These are phyloP conservation scores for Aphelocoma coerulescens DNA, from an alignment of 2,113 vertebrate species.

Conservation along the genomic window DNA sequence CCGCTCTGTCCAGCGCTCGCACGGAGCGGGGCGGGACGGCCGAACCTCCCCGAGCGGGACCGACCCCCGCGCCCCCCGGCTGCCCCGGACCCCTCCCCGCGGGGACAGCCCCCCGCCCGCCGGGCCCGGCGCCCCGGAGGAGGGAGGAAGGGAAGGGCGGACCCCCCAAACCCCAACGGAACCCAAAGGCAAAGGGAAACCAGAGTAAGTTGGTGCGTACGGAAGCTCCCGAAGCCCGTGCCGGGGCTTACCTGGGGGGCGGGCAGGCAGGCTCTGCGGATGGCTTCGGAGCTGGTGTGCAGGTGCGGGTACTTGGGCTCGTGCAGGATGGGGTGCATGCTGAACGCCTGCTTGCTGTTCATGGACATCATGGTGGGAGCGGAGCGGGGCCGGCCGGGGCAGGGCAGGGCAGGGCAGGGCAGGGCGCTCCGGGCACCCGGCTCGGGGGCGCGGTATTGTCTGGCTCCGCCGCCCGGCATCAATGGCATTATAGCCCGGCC, in stretches of 20 bases:
- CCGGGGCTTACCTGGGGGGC: slow-evolving; percentile 79
- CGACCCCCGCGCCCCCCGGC: not conserved
- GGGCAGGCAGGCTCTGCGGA: slow-evolving; percentile 86
- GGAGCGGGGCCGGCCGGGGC: not conserved
- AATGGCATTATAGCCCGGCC: slow-evolving; percentile 17
- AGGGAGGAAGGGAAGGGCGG: too few species aligned
- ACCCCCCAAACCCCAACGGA: not conserved
- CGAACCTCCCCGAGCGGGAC: not conserved
- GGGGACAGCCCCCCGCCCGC: not conserved
- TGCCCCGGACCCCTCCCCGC: not conserved
- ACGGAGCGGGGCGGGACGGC: not conserved
- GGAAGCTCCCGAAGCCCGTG: too few species aligned
- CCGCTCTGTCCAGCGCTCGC: not conserved
- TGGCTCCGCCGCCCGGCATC: slow-evolving; percentile 44
- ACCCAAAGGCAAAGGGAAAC: too few species aligned
- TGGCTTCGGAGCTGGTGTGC: slow-evolving; percentile 88
- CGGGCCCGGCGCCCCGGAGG: not conserved
- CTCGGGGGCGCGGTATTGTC: slow-evolving; percentile 67
- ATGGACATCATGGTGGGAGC: slow-evolving; percentile 87
- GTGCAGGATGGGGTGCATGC: slow-evolving; percentile 90
- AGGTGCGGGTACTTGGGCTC: slow-evolving; percentile 89
- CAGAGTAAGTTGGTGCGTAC: not conserved
- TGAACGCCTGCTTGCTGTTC: slow-evolving; percentile 93
- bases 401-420: not conserved
- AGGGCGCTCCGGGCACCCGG: slow-evolving; percentile 43